phyloP scores from a whole-genome alignment of 2,113 vertebrate species.

The Girardinichthys multiradiatus region DNA sequence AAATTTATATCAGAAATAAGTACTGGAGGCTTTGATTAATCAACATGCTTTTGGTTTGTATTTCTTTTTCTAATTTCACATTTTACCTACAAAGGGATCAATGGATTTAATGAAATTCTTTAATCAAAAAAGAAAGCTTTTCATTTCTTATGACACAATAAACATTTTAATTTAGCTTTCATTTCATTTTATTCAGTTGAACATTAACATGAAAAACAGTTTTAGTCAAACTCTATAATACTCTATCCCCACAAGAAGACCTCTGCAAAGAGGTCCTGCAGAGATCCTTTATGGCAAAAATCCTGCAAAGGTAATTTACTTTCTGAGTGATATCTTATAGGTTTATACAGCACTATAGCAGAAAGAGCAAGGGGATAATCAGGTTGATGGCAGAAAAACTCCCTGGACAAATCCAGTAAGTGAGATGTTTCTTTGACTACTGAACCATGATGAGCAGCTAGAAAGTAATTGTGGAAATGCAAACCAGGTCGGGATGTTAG shows the following conservation, averaged over 20 bases:
- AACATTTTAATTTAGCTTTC: neutral
- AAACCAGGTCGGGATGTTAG: neutral
- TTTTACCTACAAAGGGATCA: neutral
- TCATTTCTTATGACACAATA: neutral
- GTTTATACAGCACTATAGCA: neutral
- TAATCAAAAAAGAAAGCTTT: neutral
- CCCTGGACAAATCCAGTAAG: neutral
- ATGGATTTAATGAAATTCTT: neutral
- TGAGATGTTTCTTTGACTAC: neutral
- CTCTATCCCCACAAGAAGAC: neutral
- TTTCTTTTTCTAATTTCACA: neutral
- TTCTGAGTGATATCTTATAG: no score
- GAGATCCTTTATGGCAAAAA: neutral
- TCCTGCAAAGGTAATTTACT: no score
- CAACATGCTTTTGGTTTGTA: neutral
- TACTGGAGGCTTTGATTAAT: neutral
- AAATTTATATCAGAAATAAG: neutral
- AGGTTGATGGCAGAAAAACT: neutral
- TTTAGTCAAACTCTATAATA: neutral
- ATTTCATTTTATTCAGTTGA: no score
- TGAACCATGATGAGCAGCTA: conserved; percentile 8
- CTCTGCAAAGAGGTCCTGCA: neutral
- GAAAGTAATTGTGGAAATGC: conserved; percentile 3
- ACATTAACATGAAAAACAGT: neutral
- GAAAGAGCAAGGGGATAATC: conserved; percentile 10